phyloP scores from a whole-genome alignment of 2,888 invertebrate genomes.

The Thymelicus lineola region DNA sequence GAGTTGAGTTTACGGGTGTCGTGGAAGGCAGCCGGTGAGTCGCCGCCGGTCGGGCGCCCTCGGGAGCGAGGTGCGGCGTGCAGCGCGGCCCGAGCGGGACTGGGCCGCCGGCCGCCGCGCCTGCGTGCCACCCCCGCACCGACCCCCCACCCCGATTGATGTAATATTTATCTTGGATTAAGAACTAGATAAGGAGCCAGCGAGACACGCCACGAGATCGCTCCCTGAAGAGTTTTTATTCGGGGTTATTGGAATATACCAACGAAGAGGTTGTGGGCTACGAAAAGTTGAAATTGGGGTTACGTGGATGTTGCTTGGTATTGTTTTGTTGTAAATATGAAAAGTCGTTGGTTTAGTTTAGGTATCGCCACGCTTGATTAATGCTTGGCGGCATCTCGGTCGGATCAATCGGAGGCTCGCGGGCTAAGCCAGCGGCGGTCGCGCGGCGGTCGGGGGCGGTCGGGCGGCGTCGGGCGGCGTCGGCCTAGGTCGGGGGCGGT shows the following conservation, averaged over 20 bases:
- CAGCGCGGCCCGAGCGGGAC: constrained; percentile 80
- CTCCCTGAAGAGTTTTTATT: constrained; percentile 43
- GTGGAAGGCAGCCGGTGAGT: constrained; percentile 67
- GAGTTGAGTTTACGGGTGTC: constrained; percentile 49
- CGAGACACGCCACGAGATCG: constrained; percentile 55
- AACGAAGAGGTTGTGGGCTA: not conserved
- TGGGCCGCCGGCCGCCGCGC: constrained; percentile 63
- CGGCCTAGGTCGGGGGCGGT: constrained; percentile 72
- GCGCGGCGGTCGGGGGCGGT: constrained; percentile 56
- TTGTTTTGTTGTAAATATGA: constrained; percentile 32
- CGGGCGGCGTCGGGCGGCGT: constrained; percentile 69
- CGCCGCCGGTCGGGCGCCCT: constrained; percentile 73
- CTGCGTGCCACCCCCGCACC: constrained; percentile 57
- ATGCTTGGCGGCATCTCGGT: constrained; percentile 56
- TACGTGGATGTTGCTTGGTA: not conserved
- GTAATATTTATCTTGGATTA: constrained; percentile 85
- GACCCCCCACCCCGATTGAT: constrained; percentile 72
- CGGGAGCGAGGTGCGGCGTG: constrained; percentile 71
- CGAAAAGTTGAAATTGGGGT: not conserved
- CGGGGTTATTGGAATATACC: not conserved
- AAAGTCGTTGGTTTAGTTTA: constrained; percentile 23
- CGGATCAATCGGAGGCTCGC: constrained; percentile 74
- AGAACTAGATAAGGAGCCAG: constrained; percentile 76
- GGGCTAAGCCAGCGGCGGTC: constrained; percentile 50
- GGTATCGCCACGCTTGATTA: constrained; percentile 60